Evolutionary conservation across 2,888 invertebrate genomes (phyloP), one percentile per base, ranked within the genome.

Genomic region (Neuroscelio doddi): DNA sequence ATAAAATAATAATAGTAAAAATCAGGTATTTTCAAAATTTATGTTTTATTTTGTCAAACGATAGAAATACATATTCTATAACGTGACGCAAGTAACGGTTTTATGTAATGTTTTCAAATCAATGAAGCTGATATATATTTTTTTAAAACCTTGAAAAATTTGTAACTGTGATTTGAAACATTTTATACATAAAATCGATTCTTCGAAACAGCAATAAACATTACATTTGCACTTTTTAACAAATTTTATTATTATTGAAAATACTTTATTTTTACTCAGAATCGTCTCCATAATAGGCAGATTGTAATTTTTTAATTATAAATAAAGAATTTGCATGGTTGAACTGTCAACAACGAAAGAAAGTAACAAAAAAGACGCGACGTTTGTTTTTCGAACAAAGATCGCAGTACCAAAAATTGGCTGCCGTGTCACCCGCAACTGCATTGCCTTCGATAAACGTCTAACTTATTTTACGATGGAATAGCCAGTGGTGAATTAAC

Each of bases 391-490:
- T 34, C 12, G 14, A 10, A 26, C 41, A 62, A 58, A 30, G 10
- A 32, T 30, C 36, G 36, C 9, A 44, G 12, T 26, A 44, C 59
- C 17, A 10, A 5, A 36, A 15, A 39, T 9, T 9, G 39, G 39
- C 9, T 39, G 12, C 32, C 68, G 70, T 76, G 70, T 62, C 71
- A 71, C 66, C 71, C 69, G 72, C 66, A 70, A 70, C 73, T 74
- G 68, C 70, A 64, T 71, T 76, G 74, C 78, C 77, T 32, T 76
- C 71, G 69, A 76, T 55, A 68, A 70, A 75, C 72, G 71, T 77
- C 73, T 77, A 69, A 74, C 74, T 77, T 74, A 78, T 75, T 74
- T 56, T 39, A 26, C 41, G 26, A 29, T 49, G 44, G 47, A 47
- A 38, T 49, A 32, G 27, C 30, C 30, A 39, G 16, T 15, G n/a